Conservation (phyloP, 2,113 vertebrate genomes). For the Ciconia stormi region DNA sequence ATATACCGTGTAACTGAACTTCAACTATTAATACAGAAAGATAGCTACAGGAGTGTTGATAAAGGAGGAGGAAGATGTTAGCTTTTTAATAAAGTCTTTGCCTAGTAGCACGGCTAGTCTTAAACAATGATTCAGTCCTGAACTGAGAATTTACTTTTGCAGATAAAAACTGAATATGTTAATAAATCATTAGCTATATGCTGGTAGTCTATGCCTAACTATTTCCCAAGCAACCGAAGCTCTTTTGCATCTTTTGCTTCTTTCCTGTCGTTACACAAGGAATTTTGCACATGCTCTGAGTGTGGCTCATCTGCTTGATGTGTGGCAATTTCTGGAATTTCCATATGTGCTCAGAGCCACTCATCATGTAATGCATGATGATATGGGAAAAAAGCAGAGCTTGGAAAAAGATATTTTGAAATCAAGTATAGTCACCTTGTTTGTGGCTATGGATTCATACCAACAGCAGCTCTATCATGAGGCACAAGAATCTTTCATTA, state of each 20-base stretch:
- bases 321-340: background rate
- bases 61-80: background rate
- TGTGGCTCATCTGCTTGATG: background rate
- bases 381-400: background rate
- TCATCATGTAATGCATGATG: background rate
- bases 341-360: background rate
- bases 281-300: background rate
- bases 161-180: background rate
- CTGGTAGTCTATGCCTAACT: background rate
- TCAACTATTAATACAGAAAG: background rate
- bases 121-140: background rate
- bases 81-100: background rate
- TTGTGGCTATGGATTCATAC: background rate
- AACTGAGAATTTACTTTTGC: background rate
- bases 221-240: background rate
- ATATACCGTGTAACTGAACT: background rate
- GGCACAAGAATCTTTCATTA: background rate
- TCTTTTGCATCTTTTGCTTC: background rate
- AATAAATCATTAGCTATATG: background rate
- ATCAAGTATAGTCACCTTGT: background rate
- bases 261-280: background rate
- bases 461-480: background rate
- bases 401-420: background rate
- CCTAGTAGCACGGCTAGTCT: background rate
- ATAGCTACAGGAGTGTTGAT: background rate